Conservation (phyloP, 1,140 invertebrate species). For the Globodera rostochiensis region DNA sequence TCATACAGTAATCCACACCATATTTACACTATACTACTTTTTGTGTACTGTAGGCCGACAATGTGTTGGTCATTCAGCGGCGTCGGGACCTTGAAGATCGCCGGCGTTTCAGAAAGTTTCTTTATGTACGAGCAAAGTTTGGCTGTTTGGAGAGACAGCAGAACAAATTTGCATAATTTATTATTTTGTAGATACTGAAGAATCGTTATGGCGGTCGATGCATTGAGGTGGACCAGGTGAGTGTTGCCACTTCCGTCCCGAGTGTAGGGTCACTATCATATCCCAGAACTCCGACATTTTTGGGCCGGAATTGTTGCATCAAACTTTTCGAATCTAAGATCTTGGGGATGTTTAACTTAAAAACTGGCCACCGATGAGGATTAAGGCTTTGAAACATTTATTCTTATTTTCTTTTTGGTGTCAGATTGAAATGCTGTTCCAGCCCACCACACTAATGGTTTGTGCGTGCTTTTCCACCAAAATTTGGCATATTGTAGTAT, state of each 20-base stretch:
- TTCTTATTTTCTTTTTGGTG: not conserved
- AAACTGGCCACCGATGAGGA: no score
- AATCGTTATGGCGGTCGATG: constrained; percentile 58
- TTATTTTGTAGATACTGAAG: constrained; percentile 57
- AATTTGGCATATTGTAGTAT: no score
- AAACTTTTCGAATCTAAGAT: not conserved
- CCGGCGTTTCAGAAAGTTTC: constrained; percentile 51
- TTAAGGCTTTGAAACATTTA: not conserved
- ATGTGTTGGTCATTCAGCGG: constrained; percentile 66
- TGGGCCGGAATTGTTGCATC: not conserved
- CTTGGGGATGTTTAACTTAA: no score
- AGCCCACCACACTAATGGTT: constrained; percentile 42
- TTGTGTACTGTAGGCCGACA: constrained; percentile 65
- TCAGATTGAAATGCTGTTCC: constrained; percentile 57
- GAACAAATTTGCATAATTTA: not conserved
- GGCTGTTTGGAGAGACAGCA: not conserved
- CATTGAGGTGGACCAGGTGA: constrained; percentile 49
- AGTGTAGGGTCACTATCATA: no score
- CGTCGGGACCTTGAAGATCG: constrained; percentile 50
- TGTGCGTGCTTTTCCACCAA: no score
- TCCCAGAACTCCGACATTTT: no score
- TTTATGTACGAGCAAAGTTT: constrained; percentile 50
- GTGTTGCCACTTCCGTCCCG: not conserved
- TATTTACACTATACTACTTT: no score
- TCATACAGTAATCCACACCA: no score